phyloP scores from a whole-genome alignment of 2,888 invertebrate genomes.

The Plemyria rubiginata region DNA sequence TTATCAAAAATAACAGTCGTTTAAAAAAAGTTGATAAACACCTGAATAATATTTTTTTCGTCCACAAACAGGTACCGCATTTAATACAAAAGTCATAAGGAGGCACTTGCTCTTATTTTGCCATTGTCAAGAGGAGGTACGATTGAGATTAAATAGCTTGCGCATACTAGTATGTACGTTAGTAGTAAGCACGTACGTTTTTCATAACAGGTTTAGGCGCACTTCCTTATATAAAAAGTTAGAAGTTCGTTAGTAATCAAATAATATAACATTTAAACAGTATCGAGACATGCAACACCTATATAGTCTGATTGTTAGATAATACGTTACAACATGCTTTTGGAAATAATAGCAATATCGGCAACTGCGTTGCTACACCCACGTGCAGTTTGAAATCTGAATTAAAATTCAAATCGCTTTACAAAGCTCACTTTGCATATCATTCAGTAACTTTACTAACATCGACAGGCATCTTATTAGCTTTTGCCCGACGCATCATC shows the following conservation, averaged over 20 bases:
- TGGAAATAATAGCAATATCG: slow-evolving; percentile 31
- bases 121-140: neutral
- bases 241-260: too few relatives aligned
- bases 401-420: slow-evolving; percentile 28
- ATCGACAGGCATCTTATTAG: neutral
- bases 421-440: slow-evolving; percentile 4
- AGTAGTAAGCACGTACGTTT: too few relatives aligned
- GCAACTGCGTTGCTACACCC: slow-evolving; percentile 35
- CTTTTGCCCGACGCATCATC: neutral
- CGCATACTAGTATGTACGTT: too few relatives aligned
- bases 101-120: too few relatives aligned
- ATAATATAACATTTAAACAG: slow-evolving; percentile 3
- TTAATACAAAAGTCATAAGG: too few relatives aligned
- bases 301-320: slow-evolving; percentile 32
- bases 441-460: slow-evolving; percentile 11
- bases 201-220: too few relatives aligned
- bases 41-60: too few relatives aligned
- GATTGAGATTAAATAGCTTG: neutral
- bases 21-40: too few relatives aligned
- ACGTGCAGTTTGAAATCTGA: slow-evolving; percentile 24
- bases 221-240: too few relatives aligned
- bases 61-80: too few relatives aligned
- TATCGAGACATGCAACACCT: slow-evolving; percentile 31
- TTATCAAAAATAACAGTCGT: too few relatives aligned
- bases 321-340: slow-evolving; percentile 36